A percentile compares a stretch with the other conserved stretches of the same genome.
These are phyloP conservation scores for Brachypalpus laphriformis DNA, from an alignment of 2,888 invertebrate genomes.

Conservation along the genomic window DNA sequence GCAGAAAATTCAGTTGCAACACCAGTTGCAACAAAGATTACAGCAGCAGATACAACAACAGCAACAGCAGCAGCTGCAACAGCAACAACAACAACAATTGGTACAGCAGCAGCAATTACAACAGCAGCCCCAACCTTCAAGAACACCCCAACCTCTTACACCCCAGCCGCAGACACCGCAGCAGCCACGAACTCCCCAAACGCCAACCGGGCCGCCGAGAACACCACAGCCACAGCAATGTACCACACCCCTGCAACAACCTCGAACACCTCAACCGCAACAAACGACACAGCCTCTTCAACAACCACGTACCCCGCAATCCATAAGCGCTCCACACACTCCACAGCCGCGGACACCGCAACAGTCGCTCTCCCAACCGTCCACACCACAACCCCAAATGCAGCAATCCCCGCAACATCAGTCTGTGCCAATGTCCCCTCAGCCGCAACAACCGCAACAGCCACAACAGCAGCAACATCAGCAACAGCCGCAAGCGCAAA, in stretches of 20 bases:
- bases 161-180: slow-evolving; percentile 61
- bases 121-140: slow-evolving; percentile 55
- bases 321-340: slow-evolving; percentile 79
- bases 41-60: slow-evolving; percentile 77
- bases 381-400: slow-evolving; percentile 72
- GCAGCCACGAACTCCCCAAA: slow-evolving; percentile 64
- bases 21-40: slow-evolving; percentile 75
- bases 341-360: slow-evolving; percentile 69
- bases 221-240: slow-evolving; percentile 76
- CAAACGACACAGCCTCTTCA: slow-evolving; percentile 77
- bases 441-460: slow-evolving; percentile 77
- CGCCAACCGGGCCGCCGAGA: slow-evolving; percentile 59
- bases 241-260: slow-evolving; percentile 77
- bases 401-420: slow-evolving; percentile 79
- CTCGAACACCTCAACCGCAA: slow-evolving; percentile 76
- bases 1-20: slow-evolving; percentile 75
- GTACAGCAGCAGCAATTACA: slow-evolving; percentile 61
- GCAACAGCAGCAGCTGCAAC: slow-evolving; percentile 79
- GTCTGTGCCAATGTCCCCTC: slow-evolving; percentile 75
- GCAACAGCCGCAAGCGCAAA: slow-evolving; percentile 77
- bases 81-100: slow-evolving; percentile 75
- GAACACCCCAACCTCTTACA: slow-evolving; percentile 59
- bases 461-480: slow-evolving; percentile 78
- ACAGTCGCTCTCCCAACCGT: slow-evolving; percentile 77
- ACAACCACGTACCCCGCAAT: slow-evolving; percentile 79